phyloP scores from a whole-genome alignment of 1,140 invertebrate species.

The Tribolium madens region DNA sequence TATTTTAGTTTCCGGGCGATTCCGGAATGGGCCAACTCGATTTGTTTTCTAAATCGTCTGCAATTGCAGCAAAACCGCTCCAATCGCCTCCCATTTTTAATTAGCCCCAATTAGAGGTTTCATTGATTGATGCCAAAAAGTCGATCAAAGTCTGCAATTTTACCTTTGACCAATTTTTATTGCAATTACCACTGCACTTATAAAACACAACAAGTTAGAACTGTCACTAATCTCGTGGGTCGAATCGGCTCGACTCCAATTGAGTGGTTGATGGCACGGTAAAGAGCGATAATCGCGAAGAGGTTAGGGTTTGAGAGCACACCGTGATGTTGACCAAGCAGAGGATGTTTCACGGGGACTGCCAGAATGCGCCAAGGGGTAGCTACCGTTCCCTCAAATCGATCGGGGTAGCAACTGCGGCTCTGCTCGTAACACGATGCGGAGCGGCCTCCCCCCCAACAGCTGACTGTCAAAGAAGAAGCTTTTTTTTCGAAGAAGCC shows the following conservation, averaged over 20 bases:
- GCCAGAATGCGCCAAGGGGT: slow-evolving; percentile 48
- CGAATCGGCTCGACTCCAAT: neutral
- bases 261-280: neutral
- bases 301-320: slow-evolving; percentile 33
- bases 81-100: neutral
- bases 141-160: neutral
- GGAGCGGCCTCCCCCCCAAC: slow-evolving; percentile 35
- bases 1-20: neutral
- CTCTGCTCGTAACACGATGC: slow-evolving; percentile 43
- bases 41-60: neutral
- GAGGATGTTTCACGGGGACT: slow-evolving; percentile 42
- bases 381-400: slow-evolving; percentile 41
- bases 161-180: neutral
- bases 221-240: neutral
- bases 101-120: neutral
- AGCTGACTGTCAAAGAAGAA: slow-evolving; percentile 34
- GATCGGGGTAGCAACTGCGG: slow-evolving; percentile 52
- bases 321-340: slow-evolving; percentile 40
- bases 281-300: neutral
- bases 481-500: neutral
- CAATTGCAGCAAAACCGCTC: neutral
- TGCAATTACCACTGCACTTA: neutral
- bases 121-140: neutral
- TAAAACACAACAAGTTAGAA: neutral
- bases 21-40: neutral